A percentile compares a stretch with the other conserved stretches of the same genome.
Evolutionary conservation across 2,888 invertebrate species (phyloP).

Genomic region (Altica lythri): DNA sequence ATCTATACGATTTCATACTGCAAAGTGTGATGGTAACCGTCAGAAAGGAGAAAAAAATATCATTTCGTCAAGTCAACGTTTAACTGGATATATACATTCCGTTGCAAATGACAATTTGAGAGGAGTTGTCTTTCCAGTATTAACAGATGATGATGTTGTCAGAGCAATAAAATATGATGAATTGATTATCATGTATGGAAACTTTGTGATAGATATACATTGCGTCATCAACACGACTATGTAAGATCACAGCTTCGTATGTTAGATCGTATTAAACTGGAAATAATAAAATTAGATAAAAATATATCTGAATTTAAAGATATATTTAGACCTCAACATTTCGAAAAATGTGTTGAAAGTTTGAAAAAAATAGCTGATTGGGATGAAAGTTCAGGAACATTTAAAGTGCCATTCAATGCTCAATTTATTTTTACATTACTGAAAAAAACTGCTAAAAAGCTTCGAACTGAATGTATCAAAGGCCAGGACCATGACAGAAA

Average conservation of each 20-base stretch:
- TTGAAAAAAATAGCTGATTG: not conserved
- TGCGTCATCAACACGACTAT: conserved; percentile 4
- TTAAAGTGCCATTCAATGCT: conserved; percentile 6
- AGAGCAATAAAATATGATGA: not conserved
- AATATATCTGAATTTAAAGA: no score
- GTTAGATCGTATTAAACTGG: no score
- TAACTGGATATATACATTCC: not conserved
- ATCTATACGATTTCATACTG: not conserved
- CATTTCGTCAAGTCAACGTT: not conserved
- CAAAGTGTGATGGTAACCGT: conserved; percentile 2
- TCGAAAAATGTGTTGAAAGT: not conserved
- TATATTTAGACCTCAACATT: conserved; percentile 1
- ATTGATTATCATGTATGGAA: conserved; percentile 7
- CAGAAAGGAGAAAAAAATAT: not conserved
- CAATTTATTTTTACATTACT: not conserved
- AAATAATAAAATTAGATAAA: no score
- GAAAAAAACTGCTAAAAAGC: conserved; percentile 5
- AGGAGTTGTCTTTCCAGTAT: conserved; percentile 3
- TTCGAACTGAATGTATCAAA: conserved; percentile 15
- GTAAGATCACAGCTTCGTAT: conserved; percentile 7
- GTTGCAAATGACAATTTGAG: not conserved
- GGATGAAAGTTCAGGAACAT: conserved; percentile 2
- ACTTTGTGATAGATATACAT: conserved; percentile 14
- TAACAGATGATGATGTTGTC: not conserved
- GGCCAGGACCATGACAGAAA: conserved; percentile 3